Percentiles rank a stretch among this genome's conserved stretches.
phyloP scores from a whole-genome alignment of 2,113 vertebrate species.

The Hemibagrus wyckioides region DNA sequence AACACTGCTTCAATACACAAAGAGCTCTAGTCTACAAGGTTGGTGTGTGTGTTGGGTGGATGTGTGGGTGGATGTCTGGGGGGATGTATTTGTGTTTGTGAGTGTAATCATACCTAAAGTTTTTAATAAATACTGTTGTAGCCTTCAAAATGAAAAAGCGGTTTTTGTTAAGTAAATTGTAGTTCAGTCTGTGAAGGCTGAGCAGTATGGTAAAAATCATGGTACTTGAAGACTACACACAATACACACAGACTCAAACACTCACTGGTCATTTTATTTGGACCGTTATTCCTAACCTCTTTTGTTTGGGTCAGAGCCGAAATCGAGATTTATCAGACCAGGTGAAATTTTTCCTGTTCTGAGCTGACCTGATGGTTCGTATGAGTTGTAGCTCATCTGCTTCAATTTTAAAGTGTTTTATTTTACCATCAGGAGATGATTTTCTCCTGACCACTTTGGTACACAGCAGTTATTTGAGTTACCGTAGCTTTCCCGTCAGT shows the following conservation, averaged over 20 bases:
- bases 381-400: not conserved
- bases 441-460: not conserved
- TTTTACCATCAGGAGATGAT: not conserved
- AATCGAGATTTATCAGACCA: not conserved
- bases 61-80: not conserved
- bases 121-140: not conserved
- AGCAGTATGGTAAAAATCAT: not conserved
- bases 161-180: not conserved
- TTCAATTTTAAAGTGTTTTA: not conserved
- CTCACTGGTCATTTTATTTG: not conserved
- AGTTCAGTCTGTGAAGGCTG: not conserved
- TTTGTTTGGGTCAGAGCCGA: not conserved
- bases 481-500: not conserved
- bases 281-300: not conserved
- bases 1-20: conserved; percentile 90
- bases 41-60: conserved; percentile 9
- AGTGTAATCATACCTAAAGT: not conserved
- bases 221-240: not conserved
- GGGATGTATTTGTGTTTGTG: not conserved
- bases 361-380: too few species aligned
- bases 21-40: conserved; percentile 89
- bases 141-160: not conserved
- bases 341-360: not conserved
- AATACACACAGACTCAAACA: too few species aligned
- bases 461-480: not conserved